A percentile compares a stretch with the other conserved stretches of the same genome.
These are phyloP conservation scores for Caenorhabditis zanzibari DNA, from an alignment of 2,888 invertebrate genomes.

Conservation along the genomic window DNA sequence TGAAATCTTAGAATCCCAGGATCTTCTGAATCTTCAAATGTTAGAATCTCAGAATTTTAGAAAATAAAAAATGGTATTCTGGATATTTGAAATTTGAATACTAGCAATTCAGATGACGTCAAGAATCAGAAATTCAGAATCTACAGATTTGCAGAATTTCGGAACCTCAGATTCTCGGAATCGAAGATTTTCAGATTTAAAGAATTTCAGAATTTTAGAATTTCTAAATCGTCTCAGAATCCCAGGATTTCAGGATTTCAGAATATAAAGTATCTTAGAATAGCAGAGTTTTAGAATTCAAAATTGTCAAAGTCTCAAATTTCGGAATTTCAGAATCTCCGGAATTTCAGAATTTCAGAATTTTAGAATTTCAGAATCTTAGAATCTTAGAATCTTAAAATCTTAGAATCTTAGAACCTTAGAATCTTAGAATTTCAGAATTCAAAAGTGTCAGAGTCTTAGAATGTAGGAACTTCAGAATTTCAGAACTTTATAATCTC, in stretches of 20 bases:
- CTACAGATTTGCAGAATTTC: too few species aligned
- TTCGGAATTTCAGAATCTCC: neutral
- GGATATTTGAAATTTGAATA: too few species aligned
- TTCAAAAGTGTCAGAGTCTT: neutral
- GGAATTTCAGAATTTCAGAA: neutral
- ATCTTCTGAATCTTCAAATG: too few species aligned
- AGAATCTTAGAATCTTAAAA: neutral
- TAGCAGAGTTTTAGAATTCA: neutral
- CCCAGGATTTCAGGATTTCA: neutral
- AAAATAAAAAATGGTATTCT: too few species aligned
- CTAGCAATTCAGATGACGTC: too few species aligned
- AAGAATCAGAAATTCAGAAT: too few species aligned
- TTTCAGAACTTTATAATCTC: too few species aligned
- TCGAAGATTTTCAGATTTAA: neutral
- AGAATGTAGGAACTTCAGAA: neutral
- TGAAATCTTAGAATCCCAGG: neutral
- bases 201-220: neutral
- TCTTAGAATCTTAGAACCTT: neutral
- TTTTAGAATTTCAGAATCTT: neutral
- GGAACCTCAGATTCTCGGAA: neutral
- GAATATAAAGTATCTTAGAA: neutral
- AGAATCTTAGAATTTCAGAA: neutral
- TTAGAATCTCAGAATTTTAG: too few species aligned
- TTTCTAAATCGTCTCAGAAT: too few species aligned
- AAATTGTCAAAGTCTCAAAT: neutral